Percentiles rank a stretch among this genome's conserved stretches.
Evolutionary conservation across 92 coral and sea anemone genomes (phyloP).

Genomic region (Porites lobata): DNA sequence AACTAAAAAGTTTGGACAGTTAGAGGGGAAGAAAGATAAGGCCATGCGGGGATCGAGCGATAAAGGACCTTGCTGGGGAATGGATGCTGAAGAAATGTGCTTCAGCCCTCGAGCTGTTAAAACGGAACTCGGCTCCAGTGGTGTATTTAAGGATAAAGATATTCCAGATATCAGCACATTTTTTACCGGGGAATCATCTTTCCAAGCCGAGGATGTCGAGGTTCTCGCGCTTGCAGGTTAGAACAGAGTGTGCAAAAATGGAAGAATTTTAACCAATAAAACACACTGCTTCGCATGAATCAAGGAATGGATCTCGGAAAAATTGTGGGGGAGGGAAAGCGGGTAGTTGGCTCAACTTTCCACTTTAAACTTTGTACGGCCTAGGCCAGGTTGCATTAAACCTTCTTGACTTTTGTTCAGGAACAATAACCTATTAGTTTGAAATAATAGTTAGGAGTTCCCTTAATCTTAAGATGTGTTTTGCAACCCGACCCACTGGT

Average conservation of each 20-base stretch:
- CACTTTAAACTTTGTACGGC: no score
- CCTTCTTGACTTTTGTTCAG: no score
- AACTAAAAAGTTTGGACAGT: not conserved
- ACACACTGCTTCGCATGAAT: no score
- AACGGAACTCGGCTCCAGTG: not conserved
- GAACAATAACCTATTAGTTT: no score
- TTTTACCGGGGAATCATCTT: constrained; percentile 27
- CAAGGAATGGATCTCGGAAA: no score
- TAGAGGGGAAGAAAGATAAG: not conserved
- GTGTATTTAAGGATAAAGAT: constrained; percentile 1
- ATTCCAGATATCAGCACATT: not conserved
- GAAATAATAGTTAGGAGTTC: no score
- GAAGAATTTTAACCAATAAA: not conserved
- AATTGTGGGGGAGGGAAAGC: no score
- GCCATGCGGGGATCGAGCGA: not conserved
- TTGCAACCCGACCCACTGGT: no score
- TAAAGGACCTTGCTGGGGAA: constrained; percentile 31
- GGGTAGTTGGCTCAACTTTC: no score
- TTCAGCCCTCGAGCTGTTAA: not conserved
- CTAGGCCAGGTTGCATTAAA: no score
- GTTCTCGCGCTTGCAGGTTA: constrained; percentile 53
- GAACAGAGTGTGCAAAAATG: not conserved
- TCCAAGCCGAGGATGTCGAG: constrained; percentile 54
- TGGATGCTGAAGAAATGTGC: constrained; percentile 12
- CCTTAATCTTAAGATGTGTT: no score